A percentile compares a stretch with the other conserved stretches of the same genome.
phyloP scores from a whole-genome alignment of 2,888 invertebrate genomes.

The Acleris holmiana region DNA sequence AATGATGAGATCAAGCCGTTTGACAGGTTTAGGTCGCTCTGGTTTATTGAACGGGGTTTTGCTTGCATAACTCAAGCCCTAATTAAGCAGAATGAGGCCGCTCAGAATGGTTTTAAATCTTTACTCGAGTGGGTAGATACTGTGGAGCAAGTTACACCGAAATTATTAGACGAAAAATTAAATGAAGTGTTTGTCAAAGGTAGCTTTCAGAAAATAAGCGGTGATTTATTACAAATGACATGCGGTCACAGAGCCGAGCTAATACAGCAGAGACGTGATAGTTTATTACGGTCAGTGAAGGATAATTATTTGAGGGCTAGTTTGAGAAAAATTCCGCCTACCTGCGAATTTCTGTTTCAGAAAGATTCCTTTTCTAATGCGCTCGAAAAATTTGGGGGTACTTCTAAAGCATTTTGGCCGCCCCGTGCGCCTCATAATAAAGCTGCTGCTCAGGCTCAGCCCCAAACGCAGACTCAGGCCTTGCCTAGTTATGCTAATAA shows the following conservation, averaged over 20 bases:
- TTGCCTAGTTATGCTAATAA: constrained; percentile 25
- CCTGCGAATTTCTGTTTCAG: constrained; percentile 10
- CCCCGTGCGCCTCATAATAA: constrained; percentile 3
- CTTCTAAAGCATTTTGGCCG: constrained; percentile 14
- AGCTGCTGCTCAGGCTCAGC: constrained; percentile 21
- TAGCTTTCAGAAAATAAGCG: too few species aligned
- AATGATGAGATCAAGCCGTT: constrained; percentile 16
- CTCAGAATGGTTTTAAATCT: background rate
- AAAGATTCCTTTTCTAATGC: constrained; percentile 6
- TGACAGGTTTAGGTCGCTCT: constrained; percentile 9
- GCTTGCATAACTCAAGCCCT: constrained; percentile 6
- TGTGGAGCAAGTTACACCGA: background rate
- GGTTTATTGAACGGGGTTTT: background rate
- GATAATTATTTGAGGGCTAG: constrained; percentile 8
- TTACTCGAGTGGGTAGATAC: background rate
- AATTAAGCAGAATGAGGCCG: constrained; percentile 2
- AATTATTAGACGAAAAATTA: too few species aligned
- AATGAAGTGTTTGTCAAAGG: too few species aligned
- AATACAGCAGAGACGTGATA: too few species aligned
- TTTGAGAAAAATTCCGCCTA: constrained; percentile 11
- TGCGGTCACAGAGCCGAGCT: too few species aligned
- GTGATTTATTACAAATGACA: too few species aligned
- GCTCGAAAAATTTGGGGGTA: constrained; percentile 15
- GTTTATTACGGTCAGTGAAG: background rate
- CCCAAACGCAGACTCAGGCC: constrained; percentile 14